Evolutionary conservation across 92 coral and sea anemone genomes (phyloP), one percentile per base, ranked within the genome.

Genomic region (Ricordea florida): DNA sequence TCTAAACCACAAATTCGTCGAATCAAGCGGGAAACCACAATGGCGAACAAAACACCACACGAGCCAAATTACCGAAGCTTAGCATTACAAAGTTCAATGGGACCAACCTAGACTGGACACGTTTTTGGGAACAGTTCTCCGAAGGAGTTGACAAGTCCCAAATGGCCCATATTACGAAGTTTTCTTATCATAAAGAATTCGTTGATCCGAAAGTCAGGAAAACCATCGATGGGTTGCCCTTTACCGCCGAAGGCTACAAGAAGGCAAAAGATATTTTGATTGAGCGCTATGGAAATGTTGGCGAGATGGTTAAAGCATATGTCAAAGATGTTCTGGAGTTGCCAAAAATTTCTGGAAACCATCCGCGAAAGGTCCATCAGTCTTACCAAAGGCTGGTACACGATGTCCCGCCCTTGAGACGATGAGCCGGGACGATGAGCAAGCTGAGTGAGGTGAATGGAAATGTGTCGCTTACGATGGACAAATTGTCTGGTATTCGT

Each of bases 401-500:
- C 13, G 48, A 21, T 26, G 78, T 55, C 21, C 81, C 62, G 38
- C n/a, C n/a, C n/a, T n/a, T n/a, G n/a, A n/a, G n/a, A n/a, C n/a
- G n/a, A n/a, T n/a, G n/a, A n/a, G n/a, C n/a, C n/a, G n/a, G n/a
- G n/a, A n/a, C n/a, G n/a, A n/a, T 83, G 67, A 49, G 66, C 1
- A 66, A 66, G 23, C n/a, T 58, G 28, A 67, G 29, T 0, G 37
- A 65, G 22, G 69, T 82, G 4, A 63, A 74, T 15, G 76, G 62
- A 60, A 61, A 81, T n/a, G 87, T 81, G 14, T 38, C 74, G 2
- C 35, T 81, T n/a, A n/a, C n/a, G n/a, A n/a, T n/a, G n/a, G n/a
- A n/a, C n/a, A n/a, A n/a, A n/a, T n/a, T n/a, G n/a, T n/a, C n/a
- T n/a, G n/a, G n/a, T n/a, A n/a, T n/a, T n/a, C n/a, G n/a, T n/a